Evolutionary conservation across 2,113 vertebrate genomes (phyloP).

Genomic region (Picathartes gymnocephalus): DNA sequence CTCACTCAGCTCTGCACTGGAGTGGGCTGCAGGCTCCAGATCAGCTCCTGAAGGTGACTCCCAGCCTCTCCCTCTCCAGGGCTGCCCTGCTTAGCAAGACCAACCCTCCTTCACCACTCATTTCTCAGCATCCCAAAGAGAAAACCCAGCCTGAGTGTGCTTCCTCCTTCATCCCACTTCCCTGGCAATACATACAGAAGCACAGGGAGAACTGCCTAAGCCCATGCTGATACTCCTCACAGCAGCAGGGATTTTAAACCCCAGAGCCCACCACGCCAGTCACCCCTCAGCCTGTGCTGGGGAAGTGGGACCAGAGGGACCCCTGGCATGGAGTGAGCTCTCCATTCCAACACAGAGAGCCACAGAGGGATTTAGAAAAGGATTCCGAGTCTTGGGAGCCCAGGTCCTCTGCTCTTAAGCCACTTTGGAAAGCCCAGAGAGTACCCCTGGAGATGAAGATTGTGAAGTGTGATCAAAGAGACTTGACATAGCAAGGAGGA

Average conservation of each 20-base stretch:
- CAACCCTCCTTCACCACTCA: neutral
- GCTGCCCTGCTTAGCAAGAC: neutral
- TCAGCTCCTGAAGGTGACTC: neutral
- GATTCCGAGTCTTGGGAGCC: neutral
- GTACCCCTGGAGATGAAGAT: conserved; percentile 7
- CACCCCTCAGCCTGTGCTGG: accelerated
- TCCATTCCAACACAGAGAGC: accelerated
- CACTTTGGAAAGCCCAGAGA: neutral
- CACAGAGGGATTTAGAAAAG: neutral
- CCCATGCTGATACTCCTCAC: accelerated
- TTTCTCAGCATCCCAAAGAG: neutral
- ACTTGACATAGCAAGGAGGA: neutral
- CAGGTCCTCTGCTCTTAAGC: neutral
- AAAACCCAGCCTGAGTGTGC: neutral
- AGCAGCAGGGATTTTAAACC: neutral
- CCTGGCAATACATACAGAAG: accelerated
- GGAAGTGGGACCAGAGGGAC: neutral
- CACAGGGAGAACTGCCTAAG: neutral
- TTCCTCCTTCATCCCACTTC: accelerated
- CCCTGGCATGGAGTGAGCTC: neutral
- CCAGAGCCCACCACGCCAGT: accelerated
- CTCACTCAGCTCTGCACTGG: neutral
- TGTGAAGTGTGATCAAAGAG: conserved; percentile 39
- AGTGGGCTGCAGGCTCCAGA: neutral
- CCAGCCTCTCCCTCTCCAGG: neutral